These are phyloP conservation scores for Parazoanthus swiftii DNA, from an alignment of 92 coral and sea anemone genomes.

Conservation along the genomic window DNA sequence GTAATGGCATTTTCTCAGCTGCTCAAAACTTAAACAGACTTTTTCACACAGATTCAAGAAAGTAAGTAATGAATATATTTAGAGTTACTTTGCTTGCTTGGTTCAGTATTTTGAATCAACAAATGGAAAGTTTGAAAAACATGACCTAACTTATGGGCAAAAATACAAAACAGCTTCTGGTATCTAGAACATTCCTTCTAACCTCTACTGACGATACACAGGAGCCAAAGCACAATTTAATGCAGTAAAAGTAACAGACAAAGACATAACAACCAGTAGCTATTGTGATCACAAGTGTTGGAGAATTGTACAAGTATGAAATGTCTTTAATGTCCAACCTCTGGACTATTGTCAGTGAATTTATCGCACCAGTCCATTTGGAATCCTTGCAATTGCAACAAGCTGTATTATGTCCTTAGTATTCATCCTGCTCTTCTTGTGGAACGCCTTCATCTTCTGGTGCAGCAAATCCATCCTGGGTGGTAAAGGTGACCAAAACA, in stretches of 20 bases:
- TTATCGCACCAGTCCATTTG: not conserved
- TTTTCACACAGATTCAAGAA: not conserved
- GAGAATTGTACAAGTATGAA: not conserved
- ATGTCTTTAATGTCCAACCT: not conserved
- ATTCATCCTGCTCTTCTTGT: conserved; percentile 87
- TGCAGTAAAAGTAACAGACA: not conserved
- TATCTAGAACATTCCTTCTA: not conserved
- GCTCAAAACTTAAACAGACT: not conserved
- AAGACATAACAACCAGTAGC: not conserved
- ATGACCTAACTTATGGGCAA: not conserved
- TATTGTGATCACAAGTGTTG: not conserved
- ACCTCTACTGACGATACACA: not conserved
- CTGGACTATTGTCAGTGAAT: not conserved
- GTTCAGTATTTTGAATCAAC: no score
- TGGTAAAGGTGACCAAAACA: not conserved
- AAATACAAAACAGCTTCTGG: not conserved
- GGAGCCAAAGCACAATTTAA: not conserved
- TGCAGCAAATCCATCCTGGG: conserved; percentile 89
- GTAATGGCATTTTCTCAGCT: not conserved
- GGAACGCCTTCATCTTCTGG: conserved; percentile 73
- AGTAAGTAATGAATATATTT: not conserved
- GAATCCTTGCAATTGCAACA: not conserved
- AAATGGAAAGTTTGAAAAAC: not conserved
- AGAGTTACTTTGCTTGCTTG: no score
- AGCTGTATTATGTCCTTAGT: conserved; percentile 33